phyloP scores from a whole-genome alignment of 2,113 vertebrate genomes.

The Balaeniceps rex region DNA sequence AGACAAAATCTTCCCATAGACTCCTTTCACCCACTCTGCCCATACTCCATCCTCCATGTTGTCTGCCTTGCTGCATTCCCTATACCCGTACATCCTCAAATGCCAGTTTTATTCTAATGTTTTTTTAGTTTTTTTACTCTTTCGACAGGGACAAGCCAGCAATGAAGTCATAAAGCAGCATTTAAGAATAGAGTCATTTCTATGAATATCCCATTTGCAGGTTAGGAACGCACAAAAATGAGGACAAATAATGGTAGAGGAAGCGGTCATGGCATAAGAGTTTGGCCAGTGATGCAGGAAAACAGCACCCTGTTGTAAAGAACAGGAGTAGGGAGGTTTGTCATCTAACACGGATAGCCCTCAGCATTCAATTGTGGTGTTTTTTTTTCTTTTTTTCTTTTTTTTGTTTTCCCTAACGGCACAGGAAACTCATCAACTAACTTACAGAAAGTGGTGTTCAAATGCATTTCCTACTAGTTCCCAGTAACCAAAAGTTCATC shows the following conservation, averaged over 20 bases:
- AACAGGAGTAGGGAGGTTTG: not conserved
- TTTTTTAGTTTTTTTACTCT: not conserved
- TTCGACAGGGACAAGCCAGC: not conserved
- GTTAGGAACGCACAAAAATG: not conserved
- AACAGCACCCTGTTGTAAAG: not conserved
- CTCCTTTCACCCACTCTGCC: not conserved
- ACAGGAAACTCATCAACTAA: not conserved
- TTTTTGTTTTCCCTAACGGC: accelerated
- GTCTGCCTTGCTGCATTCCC: not conserved
- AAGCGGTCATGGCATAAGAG: not conserved
- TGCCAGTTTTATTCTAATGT: not conserved
- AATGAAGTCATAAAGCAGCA: not conserved
- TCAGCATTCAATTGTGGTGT: not conserved
- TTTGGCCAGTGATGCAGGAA: not conserved
- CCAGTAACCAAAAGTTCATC: not conserved
- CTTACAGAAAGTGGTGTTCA: not conserved
- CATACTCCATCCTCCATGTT: not conserved
- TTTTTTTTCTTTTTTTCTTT: not conserved
- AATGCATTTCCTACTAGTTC: not conserved
- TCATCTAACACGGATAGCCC: no score
- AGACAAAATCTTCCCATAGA: not conserved
- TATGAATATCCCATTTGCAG: not conserved
- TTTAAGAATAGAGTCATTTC: not conserved
- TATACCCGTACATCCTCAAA: not conserved
- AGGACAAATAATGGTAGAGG: not conserved